These are phyloP conservation scores for Pontoporia blainvillei DNA, from an alignment of 2,113 vertebrate genomes.

Conservation along the genomic window DNA sequence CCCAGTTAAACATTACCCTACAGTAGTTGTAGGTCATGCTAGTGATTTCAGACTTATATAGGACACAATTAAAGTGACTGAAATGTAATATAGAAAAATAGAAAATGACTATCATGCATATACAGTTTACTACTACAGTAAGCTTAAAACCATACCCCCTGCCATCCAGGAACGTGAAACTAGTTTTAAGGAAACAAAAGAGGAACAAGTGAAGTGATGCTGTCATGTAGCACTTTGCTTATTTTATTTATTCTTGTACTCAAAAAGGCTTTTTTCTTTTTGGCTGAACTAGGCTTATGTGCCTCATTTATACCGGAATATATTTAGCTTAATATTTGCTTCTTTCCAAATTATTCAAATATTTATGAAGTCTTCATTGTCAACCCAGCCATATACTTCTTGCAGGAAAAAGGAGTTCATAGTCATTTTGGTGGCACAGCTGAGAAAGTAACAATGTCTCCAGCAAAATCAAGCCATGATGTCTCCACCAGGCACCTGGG, in stretches of 20 bases:
- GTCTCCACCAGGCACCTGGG: constrained; percentile 65
- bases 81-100: constrained; percentile 67
- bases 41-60: constrained; percentile 59
- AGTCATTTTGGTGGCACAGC: constrained; percentile 48
- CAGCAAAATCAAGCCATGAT: constrained; percentile 66
- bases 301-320: not conserved
- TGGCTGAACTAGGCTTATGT: constrained; percentile 56
- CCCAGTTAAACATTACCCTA: not conserved
- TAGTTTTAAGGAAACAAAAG: constrained; percentile 93
- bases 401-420: constrained; percentile 40
- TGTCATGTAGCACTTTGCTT: constrained; percentile 67
- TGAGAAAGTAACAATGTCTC: constrained; percentile 55
- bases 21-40: constrained; percentile 58
- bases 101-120: constrained; percentile 81
- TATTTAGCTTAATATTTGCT: constrained; percentile 4
- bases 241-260: constrained; percentile 65
- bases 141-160: constrained; percentile 97
- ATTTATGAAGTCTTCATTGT: constrained; percentile 22
- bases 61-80: constrained; percentile 57
- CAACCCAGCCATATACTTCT: constrained; percentile 66
- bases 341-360: constrained; percentile 21
- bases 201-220: constrained; percentile 85
- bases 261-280: not conserved
- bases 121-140: constrained; percentile 84
- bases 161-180: constrained; percentile 99